Conservation (phyloP, 2,888 invertebrate species). For the Rhagonycha lutea region DNA sequence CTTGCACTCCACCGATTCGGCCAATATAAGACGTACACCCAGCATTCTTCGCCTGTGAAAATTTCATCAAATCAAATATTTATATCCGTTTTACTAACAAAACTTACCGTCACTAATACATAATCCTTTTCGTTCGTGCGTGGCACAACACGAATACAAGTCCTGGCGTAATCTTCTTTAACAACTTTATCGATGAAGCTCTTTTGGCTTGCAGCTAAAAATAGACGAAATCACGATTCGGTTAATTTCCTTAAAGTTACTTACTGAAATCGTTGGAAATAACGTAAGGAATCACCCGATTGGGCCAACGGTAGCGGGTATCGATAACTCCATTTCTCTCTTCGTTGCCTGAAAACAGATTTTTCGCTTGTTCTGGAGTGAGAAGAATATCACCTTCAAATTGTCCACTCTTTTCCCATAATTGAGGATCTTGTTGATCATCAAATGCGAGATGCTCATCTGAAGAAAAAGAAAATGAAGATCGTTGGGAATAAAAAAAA, state of each 20-base stretch:
- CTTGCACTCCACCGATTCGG: not conserved
- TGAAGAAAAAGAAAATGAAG: not conserved
- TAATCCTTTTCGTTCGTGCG: not conserved
- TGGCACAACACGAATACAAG: not conserved
- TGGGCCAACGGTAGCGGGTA: not conserved
- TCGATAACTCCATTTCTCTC: not conserved
- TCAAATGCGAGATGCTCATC: not conserved
- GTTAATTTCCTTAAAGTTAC: not conserved
- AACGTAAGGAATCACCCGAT: not conserved
- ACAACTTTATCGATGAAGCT: not conserved
- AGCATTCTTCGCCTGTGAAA: not conserved
- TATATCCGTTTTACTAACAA: not conserved
- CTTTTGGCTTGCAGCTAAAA: not conserved
- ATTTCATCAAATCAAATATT: not conserved
- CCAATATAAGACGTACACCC: not conserved
- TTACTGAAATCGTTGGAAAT: not conserved
- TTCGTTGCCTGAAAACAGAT: not conserved
- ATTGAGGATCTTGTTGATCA: not conserved
- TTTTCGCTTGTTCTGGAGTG: not conserved
- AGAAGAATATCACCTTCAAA: conserved; percentile 14
- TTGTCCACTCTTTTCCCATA: conserved; percentile 12
- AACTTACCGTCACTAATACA: conserved; percentile 10
- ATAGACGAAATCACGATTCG: not conserved
- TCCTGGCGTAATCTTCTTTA: not conserved
- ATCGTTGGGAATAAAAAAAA: not conserved